Percentiles rank a stretch among this genome's conserved stretches.
Evolutionary conservation across 2,888 invertebrate genomes (phyloP).

Genomic region (Omphaloscelis lunosa): DNA sequence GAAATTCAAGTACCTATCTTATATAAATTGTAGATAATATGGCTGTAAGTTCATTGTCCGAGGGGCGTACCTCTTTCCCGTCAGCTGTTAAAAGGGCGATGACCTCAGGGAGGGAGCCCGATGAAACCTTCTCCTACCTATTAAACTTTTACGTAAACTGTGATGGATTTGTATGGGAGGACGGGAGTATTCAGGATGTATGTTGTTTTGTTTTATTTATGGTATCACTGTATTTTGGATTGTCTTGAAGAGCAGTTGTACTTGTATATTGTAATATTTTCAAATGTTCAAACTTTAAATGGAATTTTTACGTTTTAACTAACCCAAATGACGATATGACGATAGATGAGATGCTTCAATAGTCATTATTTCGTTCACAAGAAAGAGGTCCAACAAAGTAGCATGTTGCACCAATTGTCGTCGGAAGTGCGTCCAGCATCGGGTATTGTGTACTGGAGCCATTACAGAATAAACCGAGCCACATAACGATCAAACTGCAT

Average conservation of each 20-base stretch:
- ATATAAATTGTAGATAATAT: conserved; percentile 63
- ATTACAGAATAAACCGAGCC: conserved; percentile 50
- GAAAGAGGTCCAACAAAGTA: conserved; percentile 38
- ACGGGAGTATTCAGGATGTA: conserved; percentile 24
- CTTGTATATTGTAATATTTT: neutral
- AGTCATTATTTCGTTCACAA: conserved; percentile 26
- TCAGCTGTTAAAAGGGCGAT: conserved; percentile 85
- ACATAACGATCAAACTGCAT: conserved; percentile 47
- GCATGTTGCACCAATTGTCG: conserved; percentile 51
- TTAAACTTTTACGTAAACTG: conserved; percentile 63
- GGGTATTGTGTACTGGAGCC: conserved; percentile 49
- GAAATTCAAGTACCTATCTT: conserved; percentile 56
- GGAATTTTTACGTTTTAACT: neutral
- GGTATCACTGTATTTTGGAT: conserved; percentile 12
- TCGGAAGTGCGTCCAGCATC: conserved; percentile 38
- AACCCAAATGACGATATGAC: neutral
- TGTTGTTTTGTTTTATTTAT: conserved; percentile 33
- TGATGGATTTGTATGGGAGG: conserved; percentile 51
- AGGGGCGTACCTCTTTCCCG: conserved; percentile 80
- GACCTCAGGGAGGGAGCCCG: conserved; percentile 72
- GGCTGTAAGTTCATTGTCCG: conserved; percentile 77
- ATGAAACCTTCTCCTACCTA: conserved; percentile 62
- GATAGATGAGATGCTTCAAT: neutral
- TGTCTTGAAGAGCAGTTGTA: neutral
- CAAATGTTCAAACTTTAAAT: neutral